Base-by-base conservation (phyloP, 2,113 vertebrate genomes). In the Phainopepla nitens region DNA sequence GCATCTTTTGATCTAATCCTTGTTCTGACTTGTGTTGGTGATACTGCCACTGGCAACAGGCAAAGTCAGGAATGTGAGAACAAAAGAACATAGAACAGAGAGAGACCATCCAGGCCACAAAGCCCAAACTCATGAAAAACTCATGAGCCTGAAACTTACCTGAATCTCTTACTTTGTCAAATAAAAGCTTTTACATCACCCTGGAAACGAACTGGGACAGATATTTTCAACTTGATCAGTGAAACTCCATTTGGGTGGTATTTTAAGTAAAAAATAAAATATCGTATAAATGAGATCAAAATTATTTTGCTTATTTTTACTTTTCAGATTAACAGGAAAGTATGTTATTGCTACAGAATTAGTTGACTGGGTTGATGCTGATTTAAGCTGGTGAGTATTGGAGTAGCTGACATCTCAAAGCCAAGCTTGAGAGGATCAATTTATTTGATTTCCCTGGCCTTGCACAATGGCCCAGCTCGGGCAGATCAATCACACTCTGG, bases 21-120 rank as follows among this genome's bases (percentile, higher is more conserved):
- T 96, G 96, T 96, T 95, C 92, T 80, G 82, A 97, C 96, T 96
- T 96, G 93, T 81, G 47, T 89, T 60, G 90, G 94, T 94, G 94
- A 97, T 94, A 95, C 71, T 94, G 96, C 93, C 88, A 96, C 82
- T 83, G 94, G 96, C 94, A 95, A 96, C 60, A 90, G 89, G 89
- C 41, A 56, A 81, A 94, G 89, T 77, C 80, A 95, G 91, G 95
- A 96, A 96, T 96, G 89, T 41, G 35, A 93, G 93, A 97, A 97
- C 93, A 97, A 95, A 95, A 89, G 83, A 85, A 91, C 0, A 0
- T 3, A 75, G 86, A 96, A 82, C 56, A 92, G 82, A 82, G 53
- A 71, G 70, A 92, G 56, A 73, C 82, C 91, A 90, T 90, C 68
- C 80, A 66, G 91, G 49, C 86, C 95, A 78, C 36, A 84, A 92